phyloP scores from a whole-genome alignment of 2,113 vertebrate genomes.

The Hassar affinis region DNA sequence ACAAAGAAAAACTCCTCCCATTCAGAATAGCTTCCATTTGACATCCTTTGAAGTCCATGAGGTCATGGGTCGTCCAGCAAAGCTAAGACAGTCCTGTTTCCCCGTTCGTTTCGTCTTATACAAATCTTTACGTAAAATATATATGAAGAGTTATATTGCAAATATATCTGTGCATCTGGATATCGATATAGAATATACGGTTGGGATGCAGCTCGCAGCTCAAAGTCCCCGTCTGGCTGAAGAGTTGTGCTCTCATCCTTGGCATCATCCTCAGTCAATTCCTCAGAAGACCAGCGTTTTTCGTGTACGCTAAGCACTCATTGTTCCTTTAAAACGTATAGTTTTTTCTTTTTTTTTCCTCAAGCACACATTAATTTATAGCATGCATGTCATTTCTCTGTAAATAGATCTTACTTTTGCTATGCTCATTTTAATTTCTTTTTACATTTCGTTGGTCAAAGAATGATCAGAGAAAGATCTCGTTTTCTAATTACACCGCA shows the following conservation, averaged over 20 bases:
- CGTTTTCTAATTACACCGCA: conserved; percentile 51
- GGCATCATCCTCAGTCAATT: conserved; percentile 14
- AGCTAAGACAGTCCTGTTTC: conserved; percentile 9
- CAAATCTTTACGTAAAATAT: conserved; percentile 70
- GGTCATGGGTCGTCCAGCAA: conserved; percentile 41
- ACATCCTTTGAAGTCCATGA: conserved; percentile 45
- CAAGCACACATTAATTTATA: conserved; percentile 71
- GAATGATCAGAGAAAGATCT: conserved; percentile 41
- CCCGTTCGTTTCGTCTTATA: conserved; percentile 55
- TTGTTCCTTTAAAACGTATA: conserved; percentile 50
- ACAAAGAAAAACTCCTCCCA: conserved; percentile 45
- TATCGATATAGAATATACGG: conserved; percentile 63
- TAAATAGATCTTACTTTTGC: conserved; percentile 56
- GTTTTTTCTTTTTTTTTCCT: conserved; percentile 55
- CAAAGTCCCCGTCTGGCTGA: conserved; percentile 46
- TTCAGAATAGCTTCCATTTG: conserved; percentile 45
- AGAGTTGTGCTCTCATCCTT: conserved; percentile 21
- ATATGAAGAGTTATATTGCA: conserved; percentile 61
- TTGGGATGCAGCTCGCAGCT: conserved; percentile 55
- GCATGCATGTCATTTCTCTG: conserved; percentile 70
- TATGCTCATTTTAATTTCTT: conserved; percentile 45
- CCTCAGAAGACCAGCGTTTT: conserved; percentile 31
- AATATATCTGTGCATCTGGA: conserved; percentile 66
- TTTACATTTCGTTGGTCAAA: conserved; percentile 44
- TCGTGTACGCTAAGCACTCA: conserved; percentile 42